Evolutionary conservation across 2,888 invertebrate species (phyloP).

Genomic region (Pandemis cinnamomeana): DNA sequence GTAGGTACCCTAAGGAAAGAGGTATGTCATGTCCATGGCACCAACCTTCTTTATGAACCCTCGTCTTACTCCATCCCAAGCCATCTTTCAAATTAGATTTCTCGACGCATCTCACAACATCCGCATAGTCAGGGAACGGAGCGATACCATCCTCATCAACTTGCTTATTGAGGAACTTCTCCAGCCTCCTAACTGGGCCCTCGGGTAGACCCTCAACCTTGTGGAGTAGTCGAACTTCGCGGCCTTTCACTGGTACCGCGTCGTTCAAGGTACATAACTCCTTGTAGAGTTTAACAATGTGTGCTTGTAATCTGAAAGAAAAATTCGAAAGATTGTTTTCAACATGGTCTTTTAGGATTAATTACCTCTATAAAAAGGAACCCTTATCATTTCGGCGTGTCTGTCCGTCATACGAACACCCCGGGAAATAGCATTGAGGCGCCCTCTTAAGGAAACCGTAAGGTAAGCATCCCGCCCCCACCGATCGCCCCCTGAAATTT

Average conservation of each 20-base stretch:
- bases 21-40: background rate
- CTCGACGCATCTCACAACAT: slow-evolving; percentile 67
- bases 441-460: no score
- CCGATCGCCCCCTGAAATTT: no score
- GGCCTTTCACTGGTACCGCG: slow-evolving; percentile 52
- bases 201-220: slow-evolving; percentile 57
- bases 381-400: no score
- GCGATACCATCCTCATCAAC: slow-evolving; percentile 59
- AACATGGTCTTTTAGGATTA: no score
- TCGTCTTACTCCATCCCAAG: slow-evolving; percentile 54
- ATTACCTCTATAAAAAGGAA: no score
- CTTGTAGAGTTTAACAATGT: slow-evolving; percentile 59
- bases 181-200: slow-evolving; percentile 64
- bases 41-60: slow-evolving; percentile 61
- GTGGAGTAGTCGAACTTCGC: slow-evolving; percentile 57
- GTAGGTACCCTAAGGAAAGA: no score
- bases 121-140: slow-evolving; percentile 79
- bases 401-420: no score
- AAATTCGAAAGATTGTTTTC: no score
- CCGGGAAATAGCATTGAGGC: no score
- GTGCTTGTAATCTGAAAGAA: slow-evolving; percentile 59
- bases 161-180: slow-evolving; percentile 61
- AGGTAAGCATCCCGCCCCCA: no score
- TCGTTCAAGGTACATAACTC: slow-evolving; percentile 59
- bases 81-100: slow-evolving; percentile 54